phyloP scores from a whole-genome alignment of 37 sponge, comb jelly and placozoan species.

The Haliclona indistincta region DNA sequence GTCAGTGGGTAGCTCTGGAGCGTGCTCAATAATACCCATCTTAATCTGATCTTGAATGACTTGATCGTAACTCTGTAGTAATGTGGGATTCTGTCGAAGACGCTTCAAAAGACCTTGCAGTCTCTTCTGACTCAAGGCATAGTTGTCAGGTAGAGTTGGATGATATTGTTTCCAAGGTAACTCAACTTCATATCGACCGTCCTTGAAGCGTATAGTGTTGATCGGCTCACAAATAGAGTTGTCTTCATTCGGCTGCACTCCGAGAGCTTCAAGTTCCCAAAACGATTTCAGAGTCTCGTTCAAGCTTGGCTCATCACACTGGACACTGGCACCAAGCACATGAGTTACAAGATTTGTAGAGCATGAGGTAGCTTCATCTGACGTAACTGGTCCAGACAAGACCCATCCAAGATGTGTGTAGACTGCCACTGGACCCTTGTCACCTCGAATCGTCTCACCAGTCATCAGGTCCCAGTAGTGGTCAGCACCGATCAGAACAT shows the following conservation, averaged over 20 bases:
- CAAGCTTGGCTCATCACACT: neutral
- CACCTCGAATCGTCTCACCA: constrained; percentile 12
- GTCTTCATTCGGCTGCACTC: constrained; percentile 16
- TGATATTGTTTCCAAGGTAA: constrained; percentile 50
- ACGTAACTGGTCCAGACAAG: constrained; percentile 33
- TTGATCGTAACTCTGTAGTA: constrained; percentile 41
- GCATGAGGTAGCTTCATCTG: neutral
- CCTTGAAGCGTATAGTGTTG: neutral
- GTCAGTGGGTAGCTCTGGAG: too few species aligned
- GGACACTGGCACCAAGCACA: constrained; percentile 1
- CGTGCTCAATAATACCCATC: constrained; percentile 59
- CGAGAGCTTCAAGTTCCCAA: constrained; percentile 52
- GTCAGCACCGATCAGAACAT: constrained; percentile 30
- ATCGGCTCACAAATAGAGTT: constrained; percentile 1
- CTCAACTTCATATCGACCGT: constrained; percentile 28
- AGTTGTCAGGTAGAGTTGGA: constrained; percentile 48
- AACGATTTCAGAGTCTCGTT: constrained; percentile 19
- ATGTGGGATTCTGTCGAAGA: constrained; percentile 33
- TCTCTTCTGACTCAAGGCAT: constrained; percentile 31
- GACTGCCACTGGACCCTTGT: constrained; percentile 30
- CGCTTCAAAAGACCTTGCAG: constrained; percentile 36
- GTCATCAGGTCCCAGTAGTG: constrained; percentile 41
- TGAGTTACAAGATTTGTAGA: constrained; percentile 17
- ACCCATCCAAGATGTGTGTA: constrained; percentile 60
- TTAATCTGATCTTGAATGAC: constrained; percentile 34